These are phyloP conservation scores for Aphaenogaster floridana DNA, from an alignment of 1,140 invertebrate genomes.

Conservation along the genomic window DNA sequence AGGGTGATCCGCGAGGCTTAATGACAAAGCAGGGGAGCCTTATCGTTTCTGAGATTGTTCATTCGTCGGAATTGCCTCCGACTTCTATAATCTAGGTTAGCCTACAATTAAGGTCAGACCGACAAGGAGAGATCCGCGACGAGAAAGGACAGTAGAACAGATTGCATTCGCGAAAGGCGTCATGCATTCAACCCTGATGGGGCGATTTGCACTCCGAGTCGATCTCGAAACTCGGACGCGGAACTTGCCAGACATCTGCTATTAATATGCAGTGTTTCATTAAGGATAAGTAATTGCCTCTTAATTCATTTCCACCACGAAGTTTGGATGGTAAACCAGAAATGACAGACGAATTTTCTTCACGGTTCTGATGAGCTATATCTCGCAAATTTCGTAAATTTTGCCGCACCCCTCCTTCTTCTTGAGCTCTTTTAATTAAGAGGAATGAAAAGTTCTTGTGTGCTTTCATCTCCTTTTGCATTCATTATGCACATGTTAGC, in stretches of 20 bases:
- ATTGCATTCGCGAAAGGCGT: conserved; percentile 65
- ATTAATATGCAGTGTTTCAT: conserved; percentile 47
- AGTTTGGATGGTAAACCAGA: neutral
- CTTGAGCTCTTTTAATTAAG: neutral
- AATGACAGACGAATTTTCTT: neutral
- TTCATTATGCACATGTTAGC: conserved; percentile 3
- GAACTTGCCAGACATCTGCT: conserved; percentile 46
- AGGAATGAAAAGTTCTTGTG: neutral
- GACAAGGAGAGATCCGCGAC: conserved; percentile 43
- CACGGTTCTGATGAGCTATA: neutral
- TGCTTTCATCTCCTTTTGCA: neutral
- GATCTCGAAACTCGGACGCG: conserved; percentile 44
- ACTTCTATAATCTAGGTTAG: conserved; percentile 76
- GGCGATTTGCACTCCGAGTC: conserved; percentile 30
- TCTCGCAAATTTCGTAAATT: neutral
- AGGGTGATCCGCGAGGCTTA: conserved; percentile 64
- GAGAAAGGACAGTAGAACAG: conserved; percentile 60
- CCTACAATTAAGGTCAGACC: conserved; percentile 76
- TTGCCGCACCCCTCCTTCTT: neutral
- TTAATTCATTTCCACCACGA: neutral
- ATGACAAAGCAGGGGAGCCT: conserved; percentile 67
- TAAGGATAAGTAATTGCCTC: conserved; percentile 30
- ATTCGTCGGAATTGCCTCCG: conserved; percentile 57
- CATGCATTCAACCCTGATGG: conserved; percentile 41
- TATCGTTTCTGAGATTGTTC: conserved; percentile 75